phyloP scores from a whole-genome alignment of 92 coral and sea anemone genomes.

The Porites rus region DNA sequence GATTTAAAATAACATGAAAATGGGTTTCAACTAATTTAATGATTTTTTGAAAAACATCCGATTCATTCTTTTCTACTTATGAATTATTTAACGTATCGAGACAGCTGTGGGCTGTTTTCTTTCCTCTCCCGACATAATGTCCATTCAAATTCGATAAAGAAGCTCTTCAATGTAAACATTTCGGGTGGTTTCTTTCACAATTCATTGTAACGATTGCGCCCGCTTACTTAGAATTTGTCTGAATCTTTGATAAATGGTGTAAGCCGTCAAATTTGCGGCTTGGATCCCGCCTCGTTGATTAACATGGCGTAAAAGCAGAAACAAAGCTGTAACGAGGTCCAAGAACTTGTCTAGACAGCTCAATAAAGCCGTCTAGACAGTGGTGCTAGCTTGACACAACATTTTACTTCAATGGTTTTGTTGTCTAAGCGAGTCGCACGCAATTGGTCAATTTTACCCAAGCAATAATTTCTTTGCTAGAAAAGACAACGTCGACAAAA shows the following conservation, averaged over 20 bases:
- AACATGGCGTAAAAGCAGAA: slow-evolving; percentile 56
- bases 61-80: slow-evolving; percentile 32
- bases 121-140: slow-evolving; percentile 60
- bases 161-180: slow-evolving; percentile 35
- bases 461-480: slow-evolving; percentile 79
- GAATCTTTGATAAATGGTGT: slow-evolving; percentile 26
- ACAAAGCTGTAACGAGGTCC: slow-evolving; percentile 56
- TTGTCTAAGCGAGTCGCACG: slow-evolving; percentile 56
- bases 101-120: slow-evolving; percentile 58
- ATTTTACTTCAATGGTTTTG: slow-evolving; percentile 71
- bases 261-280: slow-evolving; percentile 54
- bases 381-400: slow-evolving; percentile 73
- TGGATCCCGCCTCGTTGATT: slow-evolving; percentile 75
- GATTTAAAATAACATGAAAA: slow-evolving; percentile 32
- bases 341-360: slow-evolving; percentile 66
- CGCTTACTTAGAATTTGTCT: neutral
- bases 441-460: slow-evolving; percentile 77
- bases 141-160: slow-evolving; percentile 26
- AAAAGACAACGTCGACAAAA: slow-evolving; percentile 60
- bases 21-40: slow-evolving; percentile 56
- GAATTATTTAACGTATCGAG: slow-evolving; percentile 51
- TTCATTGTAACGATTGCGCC: neutral
- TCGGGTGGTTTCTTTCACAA: slow-evolving; percentile 40
- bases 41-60: slow-evolving; percentile 57
- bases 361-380: slow-evolving; percentile 83